Evolutionary conservation across 2,888 invertebrate genomes (phyloP), one percentile per base, ranked within the genome.

Genomic region (Lasius fuliginosus): DNA sequence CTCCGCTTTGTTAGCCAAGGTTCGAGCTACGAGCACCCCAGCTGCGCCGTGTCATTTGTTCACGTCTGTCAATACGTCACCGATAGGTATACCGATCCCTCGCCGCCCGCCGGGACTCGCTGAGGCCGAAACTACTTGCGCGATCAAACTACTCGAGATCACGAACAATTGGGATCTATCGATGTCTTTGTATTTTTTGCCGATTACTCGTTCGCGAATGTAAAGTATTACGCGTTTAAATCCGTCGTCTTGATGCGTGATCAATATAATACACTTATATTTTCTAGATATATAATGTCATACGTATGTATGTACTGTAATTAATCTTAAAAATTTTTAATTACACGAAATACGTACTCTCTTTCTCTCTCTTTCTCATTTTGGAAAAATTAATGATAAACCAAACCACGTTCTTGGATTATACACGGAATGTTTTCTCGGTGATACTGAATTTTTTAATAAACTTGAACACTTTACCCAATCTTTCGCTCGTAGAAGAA

Each of bases 41-140:
- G 92, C 92, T 92, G 92, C 81, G 92, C 84, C 85, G 90, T 92
- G 92, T 93, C 94, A 94, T 94, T 94, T 93, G 91, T 94, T 93
- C 90, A 93, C 91, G 94, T 94, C 93, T 90, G 93, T 94, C 94
- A 92, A 93, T 93, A 91, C 92, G 92, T 92, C 92, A 90, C 89
- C 84, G 90, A 90, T 89, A 88, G 87, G 85, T 82, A 85, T 84
- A 88, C 89, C 86, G 90, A 67, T 65, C 85, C 86, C 79, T 76
- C 53, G 67, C 49, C 64, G 79, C 76, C 69, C 75, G 81, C 77
- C 60, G 71, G 36, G 82, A 82, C 65, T 27, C 75, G 74, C 85
- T 84, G 84, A 82, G 87, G 83, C 71, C 62, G 64, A 86, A 79
- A 60, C 40, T 85, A 68, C 60, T 40, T 65, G 75, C 81, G 84